Evolutionary conservation across 2,797 vertebrate species (phyloP), one percentile per base, ranked within the genome.

Genomic region (Sylvilagus floridanus): DNA sequence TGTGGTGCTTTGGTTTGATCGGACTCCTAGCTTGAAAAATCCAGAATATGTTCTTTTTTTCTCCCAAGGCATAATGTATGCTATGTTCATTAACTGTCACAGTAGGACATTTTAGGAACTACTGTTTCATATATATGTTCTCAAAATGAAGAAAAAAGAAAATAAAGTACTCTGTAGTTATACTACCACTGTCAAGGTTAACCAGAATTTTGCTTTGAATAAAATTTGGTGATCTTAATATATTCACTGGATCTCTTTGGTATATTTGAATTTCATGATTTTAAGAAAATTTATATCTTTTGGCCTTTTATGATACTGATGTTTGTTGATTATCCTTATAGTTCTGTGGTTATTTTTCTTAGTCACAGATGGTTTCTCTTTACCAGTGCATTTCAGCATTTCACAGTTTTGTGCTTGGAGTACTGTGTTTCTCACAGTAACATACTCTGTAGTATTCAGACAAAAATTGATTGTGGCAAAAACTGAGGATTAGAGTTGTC

Each of bases 201-300:
- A 87, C 24, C 26, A 91, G 60, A 84, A 83, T 50, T 75, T 91
- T 92, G 17, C 32, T 77, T 86, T 81, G 35, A 90, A 37, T 84
- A 94, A 52, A 54, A 52, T 57, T 73, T 85, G 30, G 2, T 69
- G 28, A 87, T 57, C 12, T 94, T 94, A 50, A 21, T 72, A 60
- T 81, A 75, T 8, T 14, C 8, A 21, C 9, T 68, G 66, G 24
- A 71, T 52, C 12, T 71, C 60, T n/a, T 47, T 63, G 47, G 11
- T 71, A 0, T 77, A 85, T 88, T 89, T 89, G 69, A 88, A 81
- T 72, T 5, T 17, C 6, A 52, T 19, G 17, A n/a, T 72, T 35
- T 5, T 2, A 82, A 87, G n/a, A 84, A 92, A 69, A 91, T 82
- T 17, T 84, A 16, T 9, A 50, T 5, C 7, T 50, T 75, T 65